These are phyloP conservation scores for Ectemnius lituratus DNA, from an alignment of 2,888 invertebrate species.

Conservation along the genomic window DNA sequence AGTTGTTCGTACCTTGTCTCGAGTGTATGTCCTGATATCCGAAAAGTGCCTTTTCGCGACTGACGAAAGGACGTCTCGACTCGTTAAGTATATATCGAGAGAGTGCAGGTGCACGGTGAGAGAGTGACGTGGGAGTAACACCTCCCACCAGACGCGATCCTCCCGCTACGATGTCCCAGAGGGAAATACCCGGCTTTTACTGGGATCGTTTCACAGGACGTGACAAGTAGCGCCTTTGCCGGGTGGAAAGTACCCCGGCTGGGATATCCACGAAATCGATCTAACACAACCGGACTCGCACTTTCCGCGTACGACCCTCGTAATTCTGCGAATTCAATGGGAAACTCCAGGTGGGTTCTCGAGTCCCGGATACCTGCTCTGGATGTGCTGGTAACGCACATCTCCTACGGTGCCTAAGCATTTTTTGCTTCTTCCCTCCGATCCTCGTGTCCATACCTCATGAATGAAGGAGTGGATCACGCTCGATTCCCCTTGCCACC, in stretches of 20 bases:
- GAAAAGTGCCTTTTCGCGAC: slow-evolving; percentile 35
- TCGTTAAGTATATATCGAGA: slow-evolving; percentile 42
- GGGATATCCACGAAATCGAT: slow-evolving; percentile 3
- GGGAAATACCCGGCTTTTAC: slow-evolving; percentile 43
- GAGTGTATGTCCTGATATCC: slow-evolving; percentile 1
- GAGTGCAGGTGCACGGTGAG: slow-evolving; percentile 32
- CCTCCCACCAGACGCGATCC: slow-evolving; percentile 39
- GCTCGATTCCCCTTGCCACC: not conserved
- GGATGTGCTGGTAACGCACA: not conserved
- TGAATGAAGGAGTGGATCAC: not conserved
- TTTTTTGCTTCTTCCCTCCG: not conserved
- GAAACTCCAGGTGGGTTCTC: not conserved
- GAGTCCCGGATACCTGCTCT: not conserved
- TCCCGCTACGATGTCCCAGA: slow-evolving; percentile 33
- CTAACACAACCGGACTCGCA: not conserved
- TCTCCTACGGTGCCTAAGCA: not conserved
- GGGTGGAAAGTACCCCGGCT: slow-evolving; percentile 22
- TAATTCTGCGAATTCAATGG: not conserved
- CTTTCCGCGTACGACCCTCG: not conserved
- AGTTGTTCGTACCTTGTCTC: slow-evolving; percentile 8
- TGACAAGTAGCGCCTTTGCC: slow-evolving; percentile 35
- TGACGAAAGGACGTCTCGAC: slow-evolving; percentile 26
- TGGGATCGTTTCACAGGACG: slow-evolving; percentile 11
- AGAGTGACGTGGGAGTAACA: slow-evolving; percentile 37
- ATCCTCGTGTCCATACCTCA: not conserved